These are phyloP conservation scores for Rattus rattus DNA, from an alignment of 2,113 vertebrate genomes.

Conservation along the genomic window DNA sequence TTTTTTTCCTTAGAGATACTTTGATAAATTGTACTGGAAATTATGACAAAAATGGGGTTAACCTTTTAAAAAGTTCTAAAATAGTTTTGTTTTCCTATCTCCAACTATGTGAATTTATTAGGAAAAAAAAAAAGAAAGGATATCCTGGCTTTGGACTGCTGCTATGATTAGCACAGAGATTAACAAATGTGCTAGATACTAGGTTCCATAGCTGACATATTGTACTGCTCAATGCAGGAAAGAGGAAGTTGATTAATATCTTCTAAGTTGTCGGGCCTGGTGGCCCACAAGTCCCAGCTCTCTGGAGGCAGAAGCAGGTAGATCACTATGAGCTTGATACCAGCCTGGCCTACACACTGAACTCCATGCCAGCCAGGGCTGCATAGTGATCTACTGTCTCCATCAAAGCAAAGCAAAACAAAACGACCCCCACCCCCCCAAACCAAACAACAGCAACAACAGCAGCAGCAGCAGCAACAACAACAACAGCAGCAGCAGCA, in stretches of 20 bases:
- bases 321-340: neutral
- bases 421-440: neutral
- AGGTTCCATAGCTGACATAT: slow-evolving; percentile 25
- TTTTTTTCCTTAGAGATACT: neutral
- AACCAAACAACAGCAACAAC: neutral
- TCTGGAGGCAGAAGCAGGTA: neutral
- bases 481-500: neutral
- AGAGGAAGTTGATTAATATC: slow-evolving; percentile 57
- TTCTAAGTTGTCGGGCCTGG: neutral
- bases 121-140: slow-evolving; percentile 11
- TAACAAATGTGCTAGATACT: slow-evolving; percentile 9
- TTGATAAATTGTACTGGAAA: slow-evolving; percentile 51
- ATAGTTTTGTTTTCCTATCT: slow-evolving; percentile 16
- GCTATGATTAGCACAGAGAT: slow-evolving; percentile 26
- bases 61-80: slow-evolving; percentile 27
- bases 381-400: neutral
- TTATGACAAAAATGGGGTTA: slow-evolving; percentile 34
- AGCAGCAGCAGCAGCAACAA: neutral
- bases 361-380: neutral
- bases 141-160: slow-evolving; percentile 11
- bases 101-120: slow-evolving; percentile 3
- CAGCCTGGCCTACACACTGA: neutral
- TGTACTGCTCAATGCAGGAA: slow-evolving; percentile 56
- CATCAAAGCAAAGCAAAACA: no score
- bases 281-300: neutral